Evolutionary conservation across 2,797 vertebrate species (phyloP).

Genomic region (Malurus leucopterus): DNA sequence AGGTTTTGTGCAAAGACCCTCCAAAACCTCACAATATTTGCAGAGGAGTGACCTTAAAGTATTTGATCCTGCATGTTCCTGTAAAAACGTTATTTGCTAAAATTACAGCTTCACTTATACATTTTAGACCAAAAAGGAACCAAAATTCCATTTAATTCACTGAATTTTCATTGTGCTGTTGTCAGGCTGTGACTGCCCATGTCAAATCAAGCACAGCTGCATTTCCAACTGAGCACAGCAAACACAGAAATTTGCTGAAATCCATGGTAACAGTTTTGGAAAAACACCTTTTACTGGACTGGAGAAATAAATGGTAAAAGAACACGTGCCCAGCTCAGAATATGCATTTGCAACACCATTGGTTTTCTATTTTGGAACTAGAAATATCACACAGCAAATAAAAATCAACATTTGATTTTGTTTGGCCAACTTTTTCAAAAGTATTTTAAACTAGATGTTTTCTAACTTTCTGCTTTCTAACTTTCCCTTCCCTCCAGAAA

Average conservation of each 20-base stretch:
- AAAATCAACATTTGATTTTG: background rate
- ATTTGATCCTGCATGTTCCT: background rate
- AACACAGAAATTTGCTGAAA: background rate
- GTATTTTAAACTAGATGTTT: background rate
- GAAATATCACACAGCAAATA: background rate
- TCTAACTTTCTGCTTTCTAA: background rate
- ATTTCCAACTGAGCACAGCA: background rate
- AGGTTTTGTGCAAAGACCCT: background rate
- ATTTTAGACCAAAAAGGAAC: background rate
- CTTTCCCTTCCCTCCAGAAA: background rate
- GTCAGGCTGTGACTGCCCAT: background rate
- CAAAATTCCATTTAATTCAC: background rate
- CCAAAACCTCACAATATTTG: background rate
- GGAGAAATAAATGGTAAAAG: background rate
- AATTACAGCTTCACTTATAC: background rate
- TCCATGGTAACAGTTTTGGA: fast-evolving
- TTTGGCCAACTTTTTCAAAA: background rate
- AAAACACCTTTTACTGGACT: background rate
- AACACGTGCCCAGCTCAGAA: background rate
- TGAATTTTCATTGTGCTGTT: background rate
- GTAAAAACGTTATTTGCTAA: background rate
- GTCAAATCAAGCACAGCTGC: background rate
- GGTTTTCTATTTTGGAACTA: background rate
- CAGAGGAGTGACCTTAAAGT: background rate
- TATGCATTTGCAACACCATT: background rate